Percentiles rank a stretch among this genome's conserved stretches.
Conservation (phyloP, 2,113 vertebrate species). For the Sylvietta virens region DNA sequence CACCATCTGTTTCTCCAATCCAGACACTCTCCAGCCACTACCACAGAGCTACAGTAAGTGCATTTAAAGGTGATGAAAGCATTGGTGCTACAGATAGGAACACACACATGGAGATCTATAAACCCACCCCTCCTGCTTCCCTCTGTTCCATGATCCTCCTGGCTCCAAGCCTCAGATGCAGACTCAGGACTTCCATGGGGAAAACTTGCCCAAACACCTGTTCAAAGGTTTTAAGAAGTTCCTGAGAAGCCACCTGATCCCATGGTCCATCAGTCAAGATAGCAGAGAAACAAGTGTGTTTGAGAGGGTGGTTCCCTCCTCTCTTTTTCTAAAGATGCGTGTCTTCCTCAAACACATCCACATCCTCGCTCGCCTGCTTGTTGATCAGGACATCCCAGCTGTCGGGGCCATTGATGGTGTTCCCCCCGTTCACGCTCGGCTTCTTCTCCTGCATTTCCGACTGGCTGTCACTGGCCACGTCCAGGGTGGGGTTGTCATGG, state of each 20-base stretch:
- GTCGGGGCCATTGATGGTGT: constrained; percentile 72
- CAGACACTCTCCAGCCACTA: constrained; percentile 10
- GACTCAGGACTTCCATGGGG: constrained; percentile 20
- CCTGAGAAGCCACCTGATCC: constrained; percentile 57
- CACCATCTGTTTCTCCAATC: not conserved
- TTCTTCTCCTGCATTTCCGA: constrained; percentile 93
- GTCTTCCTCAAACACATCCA: constrained; percentile 90
- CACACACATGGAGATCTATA: constrained; percentile 52
- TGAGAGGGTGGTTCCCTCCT: not conserved
- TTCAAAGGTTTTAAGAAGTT: constrained; percentile 39
- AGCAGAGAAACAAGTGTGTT: constrained; percentile 11
- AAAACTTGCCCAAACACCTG: constrained; percentile 19
- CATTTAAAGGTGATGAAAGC: constrained; percentile 67
- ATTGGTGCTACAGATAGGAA: constrained; percentile 65
- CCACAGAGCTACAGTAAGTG: constrained; percentile 59
- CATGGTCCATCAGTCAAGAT: constrained; percentile 8
- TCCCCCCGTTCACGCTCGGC: constrained; percentile 85
- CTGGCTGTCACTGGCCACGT: constrained; percentile 91
- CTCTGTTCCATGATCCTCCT: constrained; percentile 36
- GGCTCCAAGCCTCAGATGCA: constrained; percentile 13
- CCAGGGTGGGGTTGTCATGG: constrained; percentile 96
- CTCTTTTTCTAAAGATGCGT: constrained; percentile 86
- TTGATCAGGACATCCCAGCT: constrained; percentile 92
- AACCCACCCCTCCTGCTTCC: constrained; percentile 34
- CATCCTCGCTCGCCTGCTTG: constrained; percentile 85